These are phyloP conservation scores for Lepus timidus DNA, from an alignment of 2,113 vertebrate genomes.

Conservation along the genomic window DNA sequence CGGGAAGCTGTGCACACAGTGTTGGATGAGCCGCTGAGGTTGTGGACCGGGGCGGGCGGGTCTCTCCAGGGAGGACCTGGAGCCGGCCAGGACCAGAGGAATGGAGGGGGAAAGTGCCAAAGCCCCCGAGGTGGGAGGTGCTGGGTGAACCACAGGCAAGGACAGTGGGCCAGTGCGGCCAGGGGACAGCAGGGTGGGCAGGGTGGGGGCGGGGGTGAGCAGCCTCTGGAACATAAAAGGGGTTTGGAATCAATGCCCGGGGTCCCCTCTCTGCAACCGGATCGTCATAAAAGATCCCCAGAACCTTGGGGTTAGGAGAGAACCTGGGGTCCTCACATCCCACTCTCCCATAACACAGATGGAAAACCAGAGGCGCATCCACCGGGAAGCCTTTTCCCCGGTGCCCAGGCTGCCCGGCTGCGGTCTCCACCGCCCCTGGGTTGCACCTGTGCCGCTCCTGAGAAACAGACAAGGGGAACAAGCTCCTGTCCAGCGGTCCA, in stretches of 20 bases:
- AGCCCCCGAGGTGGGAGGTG: background rate
- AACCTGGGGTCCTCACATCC: fast-evolving
- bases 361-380: background rate
- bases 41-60: no score
- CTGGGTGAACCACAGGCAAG: background rate
- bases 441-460: background rate
- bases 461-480: no score
- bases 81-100: background rate
- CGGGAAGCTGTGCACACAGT: background rate
- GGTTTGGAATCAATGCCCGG: background rate
- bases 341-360: background rate
- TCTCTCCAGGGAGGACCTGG: background rate
- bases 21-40: no score
- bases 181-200: background rate
- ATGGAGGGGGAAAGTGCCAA: background rate
- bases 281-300: background rate
- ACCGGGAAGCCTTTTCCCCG: background rate
- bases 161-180: background rate
- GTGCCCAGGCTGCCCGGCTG: fast-evolving
- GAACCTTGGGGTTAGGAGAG: background rate
- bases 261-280: background rate
- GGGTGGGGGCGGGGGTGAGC: background rate
- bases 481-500: no score
- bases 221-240: fast-evolving
- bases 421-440: background rate